Percentiles rank a stretch among this genome's conserved stretches.
These are phyloP conservation scores for Poeciliopsis gracilis DNA, from an alignment of 2,797 vertebrate genomes.

Conservation along the genomic window DNA sequence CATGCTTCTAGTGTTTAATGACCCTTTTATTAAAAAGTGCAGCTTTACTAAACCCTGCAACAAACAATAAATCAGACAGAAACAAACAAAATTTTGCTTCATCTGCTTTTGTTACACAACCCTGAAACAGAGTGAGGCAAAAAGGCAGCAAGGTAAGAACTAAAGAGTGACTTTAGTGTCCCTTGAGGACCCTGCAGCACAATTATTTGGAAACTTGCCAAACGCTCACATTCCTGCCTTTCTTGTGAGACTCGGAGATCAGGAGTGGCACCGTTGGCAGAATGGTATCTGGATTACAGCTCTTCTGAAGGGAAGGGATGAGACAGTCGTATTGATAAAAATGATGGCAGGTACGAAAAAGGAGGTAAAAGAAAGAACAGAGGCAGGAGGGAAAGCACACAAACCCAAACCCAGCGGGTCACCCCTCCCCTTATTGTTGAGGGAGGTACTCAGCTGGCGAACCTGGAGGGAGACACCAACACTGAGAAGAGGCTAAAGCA, in stretches of 20 bases:
- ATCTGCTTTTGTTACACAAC: slow-evolving; percentile 14
- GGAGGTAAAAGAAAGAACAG: slow-evolving; percentile 19
- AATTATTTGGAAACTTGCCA: slow-evolving; percentile 77
- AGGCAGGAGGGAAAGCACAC: slow-evolving; percentile 20
- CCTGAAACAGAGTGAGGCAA: slow-evolving; percentile 9
- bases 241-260: slow-evolving; percentile 55
- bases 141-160: slow-evolving; percentile 52
- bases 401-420: slow-evolving; percentile 32
- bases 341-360: slow-evolving; percentile 35
- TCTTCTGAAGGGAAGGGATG: slow-evolving; percentile 28
- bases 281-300: slow-evolving; percentile 46
- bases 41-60: not conserved
- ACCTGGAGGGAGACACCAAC: slow-evolving; percentile 29
- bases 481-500: slow-evolving; percentile 38
- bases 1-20: not conserved
- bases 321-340: slow-evolving; percentile 17
- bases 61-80: not conserved
- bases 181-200: slow-evolving; percentile 54
- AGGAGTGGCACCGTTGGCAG: slow-evolving; percentile 47
- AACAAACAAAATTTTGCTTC: not conserved
- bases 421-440: slow-evolving; percentile 57
- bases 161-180: slow-evolving; percentile 46
- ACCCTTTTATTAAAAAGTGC: not conserved
- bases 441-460: slow-evolving; percentile 64
- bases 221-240: slow-evolving; percentile 79